These are phyloP conservation scores for Mellivora capensis DNA, from an alignment of 2,113 vertebrate genomes.

Conservation along the genomic window DNA sequence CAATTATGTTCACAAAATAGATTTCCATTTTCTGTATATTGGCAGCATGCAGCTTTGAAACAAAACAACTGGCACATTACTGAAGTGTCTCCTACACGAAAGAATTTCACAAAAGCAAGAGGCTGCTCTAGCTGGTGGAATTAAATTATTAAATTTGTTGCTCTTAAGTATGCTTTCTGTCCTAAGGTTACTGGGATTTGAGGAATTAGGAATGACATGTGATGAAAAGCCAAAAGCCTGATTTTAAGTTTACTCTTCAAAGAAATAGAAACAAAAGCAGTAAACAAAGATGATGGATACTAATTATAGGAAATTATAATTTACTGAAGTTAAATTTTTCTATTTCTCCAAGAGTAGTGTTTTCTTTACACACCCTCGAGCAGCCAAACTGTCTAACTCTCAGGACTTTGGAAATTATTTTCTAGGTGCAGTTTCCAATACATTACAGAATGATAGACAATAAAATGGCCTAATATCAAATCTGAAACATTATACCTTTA, in stretches of 20 bases:
- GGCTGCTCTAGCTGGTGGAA: neutral
- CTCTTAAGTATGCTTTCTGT: neutral
- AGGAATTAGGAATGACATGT: neutral
- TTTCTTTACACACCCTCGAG: neutral
- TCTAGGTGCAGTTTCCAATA: neutral
- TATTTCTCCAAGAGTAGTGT: neutral
- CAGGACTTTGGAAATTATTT: neutral
- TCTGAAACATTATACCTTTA: neutral
- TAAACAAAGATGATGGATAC: neutral
- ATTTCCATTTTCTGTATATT: slow-evolving; percentile 60
- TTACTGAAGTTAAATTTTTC: neutral
- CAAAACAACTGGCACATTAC: slow-evolving; percentile 39
- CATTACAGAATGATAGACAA: neutral
- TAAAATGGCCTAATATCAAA: neutral
- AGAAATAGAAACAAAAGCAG: slow-evolving; percentile 7
- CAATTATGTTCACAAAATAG: slow-evolving; percentile 60
- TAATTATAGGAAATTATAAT: neutral
- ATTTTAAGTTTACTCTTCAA: neutral
- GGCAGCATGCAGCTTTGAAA: slow-evolving; percentile 52
- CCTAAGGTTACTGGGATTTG: slow-evolving; percentile 1
- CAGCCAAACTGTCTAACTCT: neutral
- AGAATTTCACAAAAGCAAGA: slow-evolving; percentile 56
- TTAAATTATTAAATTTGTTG: slow-evolving; percentile 52
- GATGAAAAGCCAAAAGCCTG: neutral
- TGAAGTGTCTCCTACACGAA: slow-evolving; percentile 21